Evolutionary conservation across 1,140 invertebrate species (phyloP).

Genomic region (Panagrolaimus sp.): DNA sequence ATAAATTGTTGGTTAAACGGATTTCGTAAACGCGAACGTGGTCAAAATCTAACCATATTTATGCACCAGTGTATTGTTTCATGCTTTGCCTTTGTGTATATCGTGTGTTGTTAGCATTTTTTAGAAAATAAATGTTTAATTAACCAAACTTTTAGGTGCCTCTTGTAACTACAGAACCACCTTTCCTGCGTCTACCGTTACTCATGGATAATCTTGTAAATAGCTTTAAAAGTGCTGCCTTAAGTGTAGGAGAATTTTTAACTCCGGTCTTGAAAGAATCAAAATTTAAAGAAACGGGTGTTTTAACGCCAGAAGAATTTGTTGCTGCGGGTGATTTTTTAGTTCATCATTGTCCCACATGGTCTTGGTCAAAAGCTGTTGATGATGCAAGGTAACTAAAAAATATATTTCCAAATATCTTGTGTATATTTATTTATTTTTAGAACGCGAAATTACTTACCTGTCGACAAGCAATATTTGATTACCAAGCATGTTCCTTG

Average conservation of each 20-base stretch:
- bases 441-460: constrained; percentile 42
- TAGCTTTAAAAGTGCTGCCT: constrained; percentile 83
- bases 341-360: constrained; percentile 97
- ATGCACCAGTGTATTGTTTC: no score
- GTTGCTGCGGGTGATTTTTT: constrained; percentile 77
- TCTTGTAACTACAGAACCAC: no score
- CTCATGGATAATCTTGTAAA: constrained; percentile 92
- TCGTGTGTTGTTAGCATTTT: no score
- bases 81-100: no score
- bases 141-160: no score
- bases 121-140: no score
- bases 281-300: constrained; percentile 95
- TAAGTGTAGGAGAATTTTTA: constrained; percentile 88
- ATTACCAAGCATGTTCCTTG: constrained; percentile 78
- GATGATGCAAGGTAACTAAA: constrained; percentile 72
- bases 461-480: constrained; percentile 87
- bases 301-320: constrained; percentile 75
- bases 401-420: constrained; percentile 66
- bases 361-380: constrained; percentile 85
- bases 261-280: constrained; percentile 95
- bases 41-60: no score
- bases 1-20: no score
- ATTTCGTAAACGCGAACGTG: no score
- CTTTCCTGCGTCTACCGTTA: no score
- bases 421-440: constrained; percentile 19